Percentiles rank a stretch among this genome's conserved stretches.
phyloP scores from a whole-genome alignment of 1,140 invertebrate species.

The Musca vetustissima region DNA sequence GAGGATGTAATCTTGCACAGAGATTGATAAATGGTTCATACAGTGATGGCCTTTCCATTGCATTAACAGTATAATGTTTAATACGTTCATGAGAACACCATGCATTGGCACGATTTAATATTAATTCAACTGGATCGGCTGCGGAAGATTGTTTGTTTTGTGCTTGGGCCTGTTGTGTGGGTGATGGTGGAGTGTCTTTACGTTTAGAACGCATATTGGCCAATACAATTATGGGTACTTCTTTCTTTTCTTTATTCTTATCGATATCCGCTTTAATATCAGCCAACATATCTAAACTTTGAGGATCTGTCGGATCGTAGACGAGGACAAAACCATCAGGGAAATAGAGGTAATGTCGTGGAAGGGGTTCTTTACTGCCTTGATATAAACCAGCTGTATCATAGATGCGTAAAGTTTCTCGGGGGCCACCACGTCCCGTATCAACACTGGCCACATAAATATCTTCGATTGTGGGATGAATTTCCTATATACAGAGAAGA shows the following conservation, averaged over 20 bases:
- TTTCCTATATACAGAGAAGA: slow-evolving; percentile 55
- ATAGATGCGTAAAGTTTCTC: slow-evolving; percentile 81
- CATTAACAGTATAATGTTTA: slow-evolving; percentile 78
- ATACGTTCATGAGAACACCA: slow-evolving; percentile 86
- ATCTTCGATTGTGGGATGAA: slow-evolving; percentile 78
- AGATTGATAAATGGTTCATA: slow-evolving; percentile 87
- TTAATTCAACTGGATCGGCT: slow-evolving; percentile 42
- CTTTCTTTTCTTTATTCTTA: slow-evolving; percentile 92
- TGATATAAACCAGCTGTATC: slow-evolving; percentile 82
- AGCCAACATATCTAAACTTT: slow-evolving; percentile 87
- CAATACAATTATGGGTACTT: slow-evolving; percentile 64
- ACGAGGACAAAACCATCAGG: slow-evolving; percentile 90
- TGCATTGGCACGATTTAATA: slow-evolving; percentile 61
- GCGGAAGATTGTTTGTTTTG: slow-evolving; percentile 61
- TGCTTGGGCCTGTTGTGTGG: slow-evolving; percentile 1
- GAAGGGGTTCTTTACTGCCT: slow-evolving; percentile 59
- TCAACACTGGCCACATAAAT: slow-evolving; percentile 93
- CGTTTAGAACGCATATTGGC: slow-evolving; percentile 47
- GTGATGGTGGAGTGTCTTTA: slow-evolving; percentile 35
- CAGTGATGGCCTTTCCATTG: slow-evolving; percentile 75
- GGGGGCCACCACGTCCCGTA: slow-evolving; percentile 78
- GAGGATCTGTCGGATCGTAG: slow-evolving; percentile 82
- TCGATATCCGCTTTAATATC: slow-evolving; percentile 92
- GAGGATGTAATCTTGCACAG: slow-evolving; percentile 82
- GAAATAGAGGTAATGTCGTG: slow-evolving; percentile 81